These are phyloP conservation scores for Eupeodes luniger DNA, from an alignment of 2,888 invertebrate genomes.

Conservation along the genomic window DNA sequence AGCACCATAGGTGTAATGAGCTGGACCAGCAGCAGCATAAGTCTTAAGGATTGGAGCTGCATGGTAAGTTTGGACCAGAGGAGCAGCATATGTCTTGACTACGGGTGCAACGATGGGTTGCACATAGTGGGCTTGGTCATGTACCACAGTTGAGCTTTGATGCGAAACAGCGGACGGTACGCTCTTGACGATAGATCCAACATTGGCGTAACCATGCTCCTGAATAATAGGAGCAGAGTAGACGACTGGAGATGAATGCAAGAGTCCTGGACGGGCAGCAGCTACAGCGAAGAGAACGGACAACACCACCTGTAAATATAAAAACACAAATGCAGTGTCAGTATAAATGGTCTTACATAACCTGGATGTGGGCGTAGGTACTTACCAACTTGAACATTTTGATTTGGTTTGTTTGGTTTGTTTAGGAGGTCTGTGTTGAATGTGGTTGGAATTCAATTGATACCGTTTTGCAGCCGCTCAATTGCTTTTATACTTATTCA, in stretches of 20 bases:
- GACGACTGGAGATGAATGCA: slow-evolving; percentile 76
- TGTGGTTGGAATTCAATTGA: slow-evolving; percentile 72
- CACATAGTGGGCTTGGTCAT: slow-evolving; percentile 81
- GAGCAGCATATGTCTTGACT: slow-evolving; percentile 78
- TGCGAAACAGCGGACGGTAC: slow-evolving; percentile 84
- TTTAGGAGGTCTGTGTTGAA: slow-evolving; percentile 80
- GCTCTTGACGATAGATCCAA: slow-evolving; percentile 80
- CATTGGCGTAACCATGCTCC: slow-evolving; percentile 80
- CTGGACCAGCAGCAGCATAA: slow-evolving; percentile 58
- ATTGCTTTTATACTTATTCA: slow-evolving; percentile 43
- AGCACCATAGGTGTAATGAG: slow-evolving; percentile 62
- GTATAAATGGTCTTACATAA: slow-evolving; percentile 15
- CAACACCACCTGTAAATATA: slow-evolving; percentile 79
- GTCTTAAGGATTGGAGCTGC: slow-evolving; percentile 48
- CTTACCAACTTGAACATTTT: slow-evolving; percentile 85
- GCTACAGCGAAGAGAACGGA: slow-evolving; percentile 81
- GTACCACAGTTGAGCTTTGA: slow-evolving; percentile 85
- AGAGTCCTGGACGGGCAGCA: slow-evolving; percentile 81
- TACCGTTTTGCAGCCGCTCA: slow-evolving; percentile 49
- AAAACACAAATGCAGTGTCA: slow-evolving; percentile 4
- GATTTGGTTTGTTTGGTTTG: slow-evolving; percentile 59
- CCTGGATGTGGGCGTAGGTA: slow-evolving; percentile 47
- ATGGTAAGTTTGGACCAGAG: slow-evolving; percentile 50
- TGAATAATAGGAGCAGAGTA: slow-evolving; percentile 80
- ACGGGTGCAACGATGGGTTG: slow-evolving; percentile 80